Evolutionary conservation across 2,888 invertebrate species (phyloP), one percentile per base, ranked within the genome.

Genomic region (Helobdella robusta): DNA sequence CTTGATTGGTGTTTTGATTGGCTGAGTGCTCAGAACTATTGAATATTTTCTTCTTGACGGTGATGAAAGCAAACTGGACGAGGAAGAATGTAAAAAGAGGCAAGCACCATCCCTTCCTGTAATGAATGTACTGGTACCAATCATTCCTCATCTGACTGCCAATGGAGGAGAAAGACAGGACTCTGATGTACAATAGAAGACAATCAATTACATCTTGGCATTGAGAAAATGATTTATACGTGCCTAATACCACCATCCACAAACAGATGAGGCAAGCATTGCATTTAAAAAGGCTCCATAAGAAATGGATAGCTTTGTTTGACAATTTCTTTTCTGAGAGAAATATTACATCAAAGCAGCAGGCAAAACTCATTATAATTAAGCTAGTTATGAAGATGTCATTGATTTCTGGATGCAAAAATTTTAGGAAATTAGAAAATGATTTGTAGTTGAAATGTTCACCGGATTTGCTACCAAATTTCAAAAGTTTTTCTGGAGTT

Each of bases 301-400:
- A 68, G 67, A 79, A 74, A 65, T 76, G 76, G 73, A 79, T 76
- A 2, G 78, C 36, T 50, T 75, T 75, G 74, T 69, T 74, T n/a
- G 74, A 67, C 6, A 75, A 54, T 30, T 76, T 72, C 40, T 79
- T 77, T 28, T 75, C 73, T n/a, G 76, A 70, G 67, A 81, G 74
- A 69, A 80, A 77, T 25, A 56, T 28, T 25, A 81, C 71, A 68
- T 81, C 80, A 68, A 82, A 75, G 59, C 76, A 75, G 18, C 80
- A 80, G 35, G 80, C 71, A 69, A 80, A 72, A 73, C 83, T 83
- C 61, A 79, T 77, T 15, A 81, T 65, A 23, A 80, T 70, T 44
- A 83, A 74, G 69, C 79, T 81, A 58, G 78, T 72, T 11, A 82
- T 73, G 72, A 83, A 83, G 18, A 82, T 74, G 73, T 83, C 83